A percentile compares a stretch with the other conserved stretches of the same genome.
These are phyloP conservation scores for Axea sp. DNA, from an alignment of 2,888 invertebrate genomes.

Conservation along the genomic window DNA sequence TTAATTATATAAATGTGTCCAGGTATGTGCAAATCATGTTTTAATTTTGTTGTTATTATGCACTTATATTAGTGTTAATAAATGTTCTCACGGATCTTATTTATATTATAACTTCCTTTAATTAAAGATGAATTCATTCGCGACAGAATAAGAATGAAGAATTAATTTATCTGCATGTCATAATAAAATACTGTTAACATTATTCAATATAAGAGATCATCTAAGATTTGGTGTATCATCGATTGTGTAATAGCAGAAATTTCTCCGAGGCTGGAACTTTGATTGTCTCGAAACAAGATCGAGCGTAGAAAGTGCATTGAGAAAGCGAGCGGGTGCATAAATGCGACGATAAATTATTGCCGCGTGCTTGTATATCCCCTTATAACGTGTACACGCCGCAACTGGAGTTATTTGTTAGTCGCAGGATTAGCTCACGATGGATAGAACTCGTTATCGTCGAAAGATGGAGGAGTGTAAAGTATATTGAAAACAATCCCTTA, in stretches of 20 bases:
- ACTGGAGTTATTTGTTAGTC: conserved; percentile 54
- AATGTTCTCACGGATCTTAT: no score
- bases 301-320: conserved; percentile 77
- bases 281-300: conserved; percentile 62
- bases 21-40: no score
- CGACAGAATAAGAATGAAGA: no score
- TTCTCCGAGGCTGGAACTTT: conserved; percentile 18
- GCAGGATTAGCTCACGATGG: conserved; percentile 47
- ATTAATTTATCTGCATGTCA: no score
- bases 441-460: conserved; percentile 49
- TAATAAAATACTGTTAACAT: no score
- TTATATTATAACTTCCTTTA: no score
- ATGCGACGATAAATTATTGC: conserved; percentile 76
- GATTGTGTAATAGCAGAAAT: conserved; percentile 42
- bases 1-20: no score
- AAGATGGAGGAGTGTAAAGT: conserved; percentile 21
- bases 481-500: conserved; percentile 24
- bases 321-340: conserved; percentile 76
- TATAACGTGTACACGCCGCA: conserved; percentile 42
- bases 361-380: conserved; percentile 46
- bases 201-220: no score
- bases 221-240: conserved; percentile 19
- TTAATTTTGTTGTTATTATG: no score
- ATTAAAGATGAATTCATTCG: no score
- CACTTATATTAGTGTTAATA: no score